Conservation (phyloP, 2,797 vertebrate species). For the Megalops cyprinoides region DNA sequence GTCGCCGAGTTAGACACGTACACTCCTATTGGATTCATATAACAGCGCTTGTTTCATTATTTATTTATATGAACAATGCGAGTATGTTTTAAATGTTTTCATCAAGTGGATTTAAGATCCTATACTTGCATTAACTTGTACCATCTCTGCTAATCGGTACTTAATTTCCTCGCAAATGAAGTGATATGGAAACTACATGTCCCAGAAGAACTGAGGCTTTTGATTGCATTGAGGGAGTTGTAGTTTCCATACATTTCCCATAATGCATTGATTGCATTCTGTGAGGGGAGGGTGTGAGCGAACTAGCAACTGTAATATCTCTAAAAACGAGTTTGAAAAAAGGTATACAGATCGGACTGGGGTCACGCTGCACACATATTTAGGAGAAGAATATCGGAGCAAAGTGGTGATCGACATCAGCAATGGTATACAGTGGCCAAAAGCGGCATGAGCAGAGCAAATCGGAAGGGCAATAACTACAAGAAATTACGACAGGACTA, state of each 20-base stretch:
- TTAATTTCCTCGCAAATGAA: not conserved
- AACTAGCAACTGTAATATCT: not conserved
- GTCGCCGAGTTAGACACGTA: too few relatives aligned
- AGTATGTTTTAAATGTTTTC: not conserved
- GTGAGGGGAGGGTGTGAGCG: slow-evolving; percentile 6
- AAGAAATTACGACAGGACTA: not conserved
- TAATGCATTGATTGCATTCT: slow-evolving; percentile 6
- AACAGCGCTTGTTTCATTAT: too few relatives aligned
- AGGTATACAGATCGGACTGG: not conserved
- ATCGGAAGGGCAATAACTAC: not conserved
- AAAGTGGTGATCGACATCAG: not conserved
- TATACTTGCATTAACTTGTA: not conserved
- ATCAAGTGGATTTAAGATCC: not conserved
- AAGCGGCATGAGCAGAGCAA: not conserved
- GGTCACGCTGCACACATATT: not conserved
- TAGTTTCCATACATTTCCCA: slow-evolving; percentile 28
- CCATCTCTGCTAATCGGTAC: too few relatives aligned
- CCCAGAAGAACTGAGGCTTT: not conserved
- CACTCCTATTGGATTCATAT: too few relatives aligned
- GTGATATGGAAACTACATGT: not conserved
- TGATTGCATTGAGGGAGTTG: slow-evolving; percentile 9
- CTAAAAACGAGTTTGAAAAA: not conserved
- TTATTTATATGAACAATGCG: too few relatives aligned
- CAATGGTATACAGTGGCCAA: not conserved
- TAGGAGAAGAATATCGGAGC: not conserved